Evolutionary conservation across 2,797 vertebrate genomes (phyloP), one percentile per base, ranked within the genome.

Genomic region (Poeciliopsis gracilis): DNA sequence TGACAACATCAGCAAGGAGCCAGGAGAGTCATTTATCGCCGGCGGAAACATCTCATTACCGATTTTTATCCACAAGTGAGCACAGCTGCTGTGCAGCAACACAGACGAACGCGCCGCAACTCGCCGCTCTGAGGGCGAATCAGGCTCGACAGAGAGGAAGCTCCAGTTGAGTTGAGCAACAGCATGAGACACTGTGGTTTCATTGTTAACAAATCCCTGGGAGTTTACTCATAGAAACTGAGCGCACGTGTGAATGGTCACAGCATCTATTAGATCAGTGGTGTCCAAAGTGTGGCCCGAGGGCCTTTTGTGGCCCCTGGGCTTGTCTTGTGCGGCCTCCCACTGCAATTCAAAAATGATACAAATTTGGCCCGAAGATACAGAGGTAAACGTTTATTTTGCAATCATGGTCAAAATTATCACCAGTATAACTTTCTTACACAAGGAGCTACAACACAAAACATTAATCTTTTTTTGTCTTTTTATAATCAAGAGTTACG

Each of bases 181-280:
- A 43, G 72, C 12, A n/a, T 78, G 82, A 88, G 63, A 83, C 77
- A 84, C 41, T 63, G 73, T 46, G 81, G 82, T 79, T 77, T 82
- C 78, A 77, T 69, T n/a, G 41, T 69, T 69, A 43, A 45, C 41
- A 45, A 69, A 69, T n/a, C 38, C 25, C 66, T 45, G 66, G 66
- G 66, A 69, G 66, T 45, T 15, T n/a, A n/a, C 66, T n/a, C 12
- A 10, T 25, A n/a, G 63, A 67, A 67, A 67, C 36, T 41, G 16
- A 10, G 30, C 16, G 6, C 59, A 36, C 16, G 16, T 63, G 59
- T 36, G 9, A 63, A 63, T 9, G 30, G 30, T 67, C 36, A 11
- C 38, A 25, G 18, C 38, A 23, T 38, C 4, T 41, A 12, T 41
- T 18, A 67, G 63, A 25, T 41, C 49, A 51, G 20, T 8, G 49